A percentile compares a stretch with the other conserved stretches of the same genome.
These are phyloP conservation scores for Schizopygopsis pylzovi DNA, from an alignment of 2,797 vertebrate species.

Conservation along the genomic window DNA sequence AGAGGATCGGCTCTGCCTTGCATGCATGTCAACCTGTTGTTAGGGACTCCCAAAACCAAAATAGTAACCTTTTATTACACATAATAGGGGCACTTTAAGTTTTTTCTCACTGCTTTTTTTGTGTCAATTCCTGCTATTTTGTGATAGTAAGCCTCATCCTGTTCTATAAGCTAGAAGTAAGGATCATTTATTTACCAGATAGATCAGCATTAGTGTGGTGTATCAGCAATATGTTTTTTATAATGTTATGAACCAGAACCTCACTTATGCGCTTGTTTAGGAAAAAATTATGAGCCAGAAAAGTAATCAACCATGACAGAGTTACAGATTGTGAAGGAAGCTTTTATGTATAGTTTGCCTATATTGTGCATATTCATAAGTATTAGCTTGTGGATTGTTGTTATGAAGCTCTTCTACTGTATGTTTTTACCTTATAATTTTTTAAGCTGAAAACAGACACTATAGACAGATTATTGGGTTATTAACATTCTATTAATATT, in stretches of 20 bases:
- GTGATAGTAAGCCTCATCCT: not conserved
- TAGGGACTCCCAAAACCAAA: too few species aligned
- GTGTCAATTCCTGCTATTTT: not conserved
- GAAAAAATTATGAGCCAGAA: conserved; percentile 24
- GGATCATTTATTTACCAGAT: not conserved
- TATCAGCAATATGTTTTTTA: not conserved
- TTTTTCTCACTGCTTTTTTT: not conserved
- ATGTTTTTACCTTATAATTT: not conserved
- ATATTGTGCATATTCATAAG: not conserved
- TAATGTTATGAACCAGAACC: not conserved
- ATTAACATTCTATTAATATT: not conserved
- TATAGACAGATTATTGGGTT: not conserved
- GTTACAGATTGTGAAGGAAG: not conserved
- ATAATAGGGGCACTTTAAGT: too few species aligned
- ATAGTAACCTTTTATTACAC: too few species aligned
- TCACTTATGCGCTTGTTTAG: not conserved
- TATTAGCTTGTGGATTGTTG: not conserved
- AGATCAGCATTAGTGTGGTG: not conserved
- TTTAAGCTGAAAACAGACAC: not conserved
- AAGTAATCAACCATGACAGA: not conserved
- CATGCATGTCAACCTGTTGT: too few species aligned
- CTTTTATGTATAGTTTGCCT: not conserved
- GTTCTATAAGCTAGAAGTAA: not conserved
- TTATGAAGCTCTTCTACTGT: not conserved
- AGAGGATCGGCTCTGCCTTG: too few species aligned